phyloP scores from a whole-genome alignment of 2,113 vertebrate genomes.

The Halcyon senegalensis region DNA sequence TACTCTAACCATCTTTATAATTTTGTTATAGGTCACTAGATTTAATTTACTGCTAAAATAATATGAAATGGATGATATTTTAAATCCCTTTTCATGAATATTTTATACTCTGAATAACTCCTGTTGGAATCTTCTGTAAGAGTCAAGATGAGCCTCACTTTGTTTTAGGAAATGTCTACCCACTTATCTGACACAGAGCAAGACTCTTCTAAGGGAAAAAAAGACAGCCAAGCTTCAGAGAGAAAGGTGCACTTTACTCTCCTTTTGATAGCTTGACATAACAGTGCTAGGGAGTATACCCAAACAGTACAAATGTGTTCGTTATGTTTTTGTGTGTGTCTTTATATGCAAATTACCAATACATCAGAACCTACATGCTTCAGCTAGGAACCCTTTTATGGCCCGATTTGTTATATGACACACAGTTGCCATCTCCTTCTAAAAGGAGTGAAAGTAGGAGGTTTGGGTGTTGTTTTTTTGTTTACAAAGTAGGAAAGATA shows the following conservation, averaged over 20 bases:
- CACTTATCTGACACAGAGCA: not conserved
- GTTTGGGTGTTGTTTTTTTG: not conserved
- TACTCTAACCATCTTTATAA: not conserved
- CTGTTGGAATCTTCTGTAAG: not conserved
- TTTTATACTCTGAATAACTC: not conserved
- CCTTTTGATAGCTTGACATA: not conserved
- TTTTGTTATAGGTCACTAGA: constrained; percentile 6
- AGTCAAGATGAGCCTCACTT: not conserved
- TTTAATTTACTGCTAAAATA: constrained; percentile 52
- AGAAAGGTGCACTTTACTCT: not conserved
- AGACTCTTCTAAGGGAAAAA: not conserved
- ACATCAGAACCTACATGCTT: not conserved
- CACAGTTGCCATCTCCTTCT: not conserved
- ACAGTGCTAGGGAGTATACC: not conserved
- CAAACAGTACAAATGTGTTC: not conserved
- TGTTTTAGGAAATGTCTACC: not conserved
- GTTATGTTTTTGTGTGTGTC: accelerated
- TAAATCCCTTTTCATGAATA: constrained; percentile 26
- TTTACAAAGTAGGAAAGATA: not conserved
- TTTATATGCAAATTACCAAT: not conserved
- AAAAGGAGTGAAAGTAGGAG: not conserved
- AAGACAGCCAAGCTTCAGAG: not conserved
- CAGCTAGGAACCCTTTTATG: not conserved
- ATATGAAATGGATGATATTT: not conserved
- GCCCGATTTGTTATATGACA: not conserved